Evolutionary conservation across 2,113 vertebrate genomes (phyloP), one percentile per base, ranked within the genome.

Genomic region (Ornithorhynchus anatinus): DNA sequence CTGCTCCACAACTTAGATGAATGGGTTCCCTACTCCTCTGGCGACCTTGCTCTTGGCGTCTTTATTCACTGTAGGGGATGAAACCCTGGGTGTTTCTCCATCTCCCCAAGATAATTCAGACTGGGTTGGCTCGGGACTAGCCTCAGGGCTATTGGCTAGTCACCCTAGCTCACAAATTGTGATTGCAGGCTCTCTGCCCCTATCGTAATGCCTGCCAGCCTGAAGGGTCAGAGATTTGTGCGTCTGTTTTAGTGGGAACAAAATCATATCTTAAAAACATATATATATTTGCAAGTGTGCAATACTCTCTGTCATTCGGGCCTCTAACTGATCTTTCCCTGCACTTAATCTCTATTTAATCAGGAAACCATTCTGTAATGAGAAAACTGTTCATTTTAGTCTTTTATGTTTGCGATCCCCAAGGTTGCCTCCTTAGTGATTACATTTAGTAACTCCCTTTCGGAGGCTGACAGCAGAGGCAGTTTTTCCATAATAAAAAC

Each of bases 401-500:
- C 89, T 89, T 77, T 88, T 85, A 84, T 75, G 82, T 92, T 89
- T 80, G 81, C 64, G 48, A 92, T 88, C 85, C n/a, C 75, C 68
- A 33, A 91, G 94, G 94, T 93, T 93, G 87, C 81, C 81, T 86
- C 92, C 90, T 92, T 85, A 31, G 90, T 90, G 90, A 92, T 91
- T 76, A 84, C 79, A 88, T 85, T 93, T 92, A 89, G 84, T 89
- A 92, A 90, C 94, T 95, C 94, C 95, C 94, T 89, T 79, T 93
- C 89, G 86, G 94, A 93, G 91, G 89, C 91, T 90, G 93, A 90
- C 94, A 96, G 95, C 93, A 75, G 90, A 92, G 91, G 92, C 94
- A 94, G 93, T 97, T 96, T 94, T 94, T 95, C 94, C 94, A 99
- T 97, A 99, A 99, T 99, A 97, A 99, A 99, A 98, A 96, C 91